Percentiles rank a stretch among this genome's conserved stretches.
These are phyloP conservation scores for Clusia tigrina DNA, from an alignment of 2,888 invertebrate species.

Conservation along the genomic window DNA sequence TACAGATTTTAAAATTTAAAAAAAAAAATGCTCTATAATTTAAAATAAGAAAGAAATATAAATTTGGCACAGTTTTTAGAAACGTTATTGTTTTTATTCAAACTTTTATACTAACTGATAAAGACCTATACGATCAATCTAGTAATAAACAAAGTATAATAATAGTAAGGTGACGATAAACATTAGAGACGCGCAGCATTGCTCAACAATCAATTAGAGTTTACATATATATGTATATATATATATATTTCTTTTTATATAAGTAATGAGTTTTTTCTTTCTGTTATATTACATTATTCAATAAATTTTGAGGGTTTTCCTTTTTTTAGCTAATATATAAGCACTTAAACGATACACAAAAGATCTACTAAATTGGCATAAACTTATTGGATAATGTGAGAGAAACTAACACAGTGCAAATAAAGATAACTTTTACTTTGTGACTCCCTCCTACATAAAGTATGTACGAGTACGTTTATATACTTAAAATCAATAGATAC, in stretches of 20 bases:
- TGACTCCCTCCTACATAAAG: too few species aligned
- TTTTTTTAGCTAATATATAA: too few species aligned
- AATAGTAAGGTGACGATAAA: slow-evolving; percentile 24
- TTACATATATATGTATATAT: neutral
- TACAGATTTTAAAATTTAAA: too few species aligned
- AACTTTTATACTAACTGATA: slow-evolving; percentile 34
- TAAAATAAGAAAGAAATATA: neutral
- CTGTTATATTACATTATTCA: slow-evolving; percentile 26
- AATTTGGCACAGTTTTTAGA: slow-evolving; percentile 24
- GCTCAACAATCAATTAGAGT: slow-evolving; percentile 53
- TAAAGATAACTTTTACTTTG: too few species aligned
- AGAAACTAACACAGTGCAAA: too few species aligned
- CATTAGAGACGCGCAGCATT: slow-evolving; percentile 55
- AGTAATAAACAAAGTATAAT: slow-evolving; percentile 29
- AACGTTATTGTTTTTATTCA: slow-evolving; percentile 33
- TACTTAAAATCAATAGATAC: too few species aligned
- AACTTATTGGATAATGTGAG: too few species aligned
- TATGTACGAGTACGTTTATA: too few species aligned
- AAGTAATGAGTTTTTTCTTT: slow-evolving; percentile 11
- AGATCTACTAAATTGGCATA: too few species aligned
- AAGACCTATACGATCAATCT: slow-evolving; percentile 37
- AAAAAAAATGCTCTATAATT: too few species aligned
- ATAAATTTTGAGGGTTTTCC: too few species aligned
- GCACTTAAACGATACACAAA: too few species aligned
- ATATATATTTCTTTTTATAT: neutral